phyloP scores from a whole-genome alignment of 2,888 invertebrate genomes.

The Silvanus unidentatus region DNA sequence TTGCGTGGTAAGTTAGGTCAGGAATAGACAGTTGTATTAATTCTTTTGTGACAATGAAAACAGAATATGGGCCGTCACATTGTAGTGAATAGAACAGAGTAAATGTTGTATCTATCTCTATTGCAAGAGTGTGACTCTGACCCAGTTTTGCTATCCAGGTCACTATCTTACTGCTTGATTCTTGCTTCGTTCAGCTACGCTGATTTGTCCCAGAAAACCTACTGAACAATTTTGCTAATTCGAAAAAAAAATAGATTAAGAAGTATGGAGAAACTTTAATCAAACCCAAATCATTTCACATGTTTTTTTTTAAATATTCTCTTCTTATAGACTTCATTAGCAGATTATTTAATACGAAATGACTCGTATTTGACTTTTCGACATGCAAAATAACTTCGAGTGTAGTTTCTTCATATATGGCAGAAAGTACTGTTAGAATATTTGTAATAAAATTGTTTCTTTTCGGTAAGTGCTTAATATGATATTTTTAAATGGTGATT shows the following conservation, averaged over 20 bases:
- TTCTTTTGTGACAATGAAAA: constrained; percentile 6
- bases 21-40: constrained; percentile 13
- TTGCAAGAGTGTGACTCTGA: constrained; percentile 41
- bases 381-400: too few relatives aligned
- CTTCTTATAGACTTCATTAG: too few relatives aligned
- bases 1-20: constrained; percentile 17
- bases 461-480: too few relatives aligned
- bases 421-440: too few relatives aligned
- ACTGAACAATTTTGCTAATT: constrained; percentile 27
- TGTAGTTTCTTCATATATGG: too few relatives aligned
- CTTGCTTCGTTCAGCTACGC: constrained; percentile 36
- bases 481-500: too few relatives aligned
- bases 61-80: neutral
- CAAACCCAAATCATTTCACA: neutral
- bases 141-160: constrained; percentile 44
- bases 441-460: too few relatives aligned
- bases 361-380: too few relatives aligned
- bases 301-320: neutral
- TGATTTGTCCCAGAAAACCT: constrained; percentile 39
- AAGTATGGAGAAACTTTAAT: constrained; percentile 2
- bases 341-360: too few relatives aligned
- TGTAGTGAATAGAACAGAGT: constrained; percentile 13
- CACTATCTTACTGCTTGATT: constrained; percentile 35
- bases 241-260: constrained; percentile 21
- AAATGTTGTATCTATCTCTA: constrained; percentile 29